Conservation (phyloP, 1,140 invertebrate genomes). For the Onthophagus taurus region DNA sequence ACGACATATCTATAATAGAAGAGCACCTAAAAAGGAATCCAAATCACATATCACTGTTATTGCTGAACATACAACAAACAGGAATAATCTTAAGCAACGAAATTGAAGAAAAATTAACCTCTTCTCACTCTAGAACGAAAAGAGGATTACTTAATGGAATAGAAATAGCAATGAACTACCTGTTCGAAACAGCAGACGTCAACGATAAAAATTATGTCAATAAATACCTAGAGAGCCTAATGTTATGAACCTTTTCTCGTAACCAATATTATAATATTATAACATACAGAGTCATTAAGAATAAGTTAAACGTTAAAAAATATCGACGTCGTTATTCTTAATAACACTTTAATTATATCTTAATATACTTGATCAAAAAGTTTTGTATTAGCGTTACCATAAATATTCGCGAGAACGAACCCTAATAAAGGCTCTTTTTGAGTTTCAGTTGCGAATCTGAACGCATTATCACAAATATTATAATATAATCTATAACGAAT, state of each 20-base stretch:
- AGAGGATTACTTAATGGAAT: slow-evolving; percentile 13
- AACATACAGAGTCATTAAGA: too few relatives aligned
- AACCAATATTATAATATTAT: too few relatives aligned
- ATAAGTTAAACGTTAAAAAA: too few relatives aligned
- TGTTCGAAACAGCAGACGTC: slow-evolving; percentile 15
- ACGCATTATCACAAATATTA: too few relatives aligned
- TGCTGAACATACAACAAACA: neutral
- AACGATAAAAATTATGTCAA: slow-evolving; percentile 3
- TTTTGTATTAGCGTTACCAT: too few relatives aligned
- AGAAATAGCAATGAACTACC: slow-evolving; percentile 11
- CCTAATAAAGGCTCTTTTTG: too few relatives aligned
- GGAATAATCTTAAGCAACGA: neutral
- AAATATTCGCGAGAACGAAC: too few relatives aligned
- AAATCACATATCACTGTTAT: neutral
- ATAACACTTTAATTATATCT: too few relatives aligned
- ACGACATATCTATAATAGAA: neutral
- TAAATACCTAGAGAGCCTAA: slow-evolving; percentile 6
- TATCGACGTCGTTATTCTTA: too few relatives aligned
- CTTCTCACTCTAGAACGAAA: slow-evolving; percentile 7
- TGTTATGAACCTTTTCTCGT: slow-evolving; percentile 16
- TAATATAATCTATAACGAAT: too few relatives aligned
- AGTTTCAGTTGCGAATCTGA: too few relatives aligned
- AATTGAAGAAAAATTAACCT: slow-evolving; percentile 5
- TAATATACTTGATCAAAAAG: too few relatives aligned
- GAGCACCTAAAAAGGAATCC: neutral